Evolutionary conservation across 2,888 invertebrate genomes (phyloP).

Genomic region (Acrobasis repandana): DNA sequence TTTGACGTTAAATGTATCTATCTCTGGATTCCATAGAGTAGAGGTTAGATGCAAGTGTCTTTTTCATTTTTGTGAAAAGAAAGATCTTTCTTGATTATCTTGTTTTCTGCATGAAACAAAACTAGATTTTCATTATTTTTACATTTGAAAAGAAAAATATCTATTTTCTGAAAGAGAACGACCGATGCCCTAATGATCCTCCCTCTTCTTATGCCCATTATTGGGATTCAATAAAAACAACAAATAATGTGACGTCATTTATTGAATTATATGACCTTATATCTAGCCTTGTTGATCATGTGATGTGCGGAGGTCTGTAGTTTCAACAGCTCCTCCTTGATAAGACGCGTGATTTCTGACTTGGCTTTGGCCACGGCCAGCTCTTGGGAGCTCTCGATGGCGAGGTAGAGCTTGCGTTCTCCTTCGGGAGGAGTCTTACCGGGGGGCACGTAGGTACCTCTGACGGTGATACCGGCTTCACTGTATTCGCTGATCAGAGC

Average conservation of each 20-base stretch:
- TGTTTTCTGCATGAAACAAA: too few species aligned
- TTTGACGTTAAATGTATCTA: too few species aligned
- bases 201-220: background rate
- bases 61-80: too few species aligned
- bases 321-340: conserved; percentile 98
- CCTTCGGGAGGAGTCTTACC: conserved; percentile 96
- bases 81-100: too few species aligned
- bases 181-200: background rate
- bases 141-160: too few species aligned
- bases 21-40: too few species aligned
- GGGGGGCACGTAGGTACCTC: conserved; percentile 97
- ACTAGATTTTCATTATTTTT: too few species aligned
- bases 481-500: conserved; percentile 99
- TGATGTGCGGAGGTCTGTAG: conserved; percentile 93
- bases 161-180: too few species aligned
- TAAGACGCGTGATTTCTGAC: conserved; percentile 97
- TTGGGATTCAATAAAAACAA: conserved; percentile 33
- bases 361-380: conserved; percentile 97
- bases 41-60: too few species aligned
- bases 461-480: conserved; percentile 98
- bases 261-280: conserved; percentile 92
- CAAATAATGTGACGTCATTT: conserved; percentile 39
- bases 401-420: conserved; percentile 97
- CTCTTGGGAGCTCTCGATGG: conserved; percentile 99
- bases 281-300: conserved; percentile 94